Evolutionary conservation across 2,888 invertebrate species (phyloP).

Genomic region (Dascillus cervinus): DNA sequence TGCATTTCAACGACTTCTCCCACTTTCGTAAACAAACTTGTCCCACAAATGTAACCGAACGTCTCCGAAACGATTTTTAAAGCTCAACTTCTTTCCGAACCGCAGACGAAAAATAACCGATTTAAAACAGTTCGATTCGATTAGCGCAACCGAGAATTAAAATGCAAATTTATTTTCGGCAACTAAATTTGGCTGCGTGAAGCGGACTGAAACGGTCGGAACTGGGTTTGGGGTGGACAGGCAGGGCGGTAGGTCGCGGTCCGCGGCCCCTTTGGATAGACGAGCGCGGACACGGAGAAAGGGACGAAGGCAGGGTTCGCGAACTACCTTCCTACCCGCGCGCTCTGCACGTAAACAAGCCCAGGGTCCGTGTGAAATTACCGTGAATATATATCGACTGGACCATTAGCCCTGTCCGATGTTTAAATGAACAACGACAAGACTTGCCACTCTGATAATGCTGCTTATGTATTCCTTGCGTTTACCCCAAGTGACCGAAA

Average conservation of each 20-base stretch:
- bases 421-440: slow-evolving; percentile 29
- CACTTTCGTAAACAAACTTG: too few species aligned
- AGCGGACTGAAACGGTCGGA: slow-evolving; percentile 16
- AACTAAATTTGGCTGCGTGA: too few species aligned
- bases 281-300: slow-evolving; percentile 18
- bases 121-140: too few species aligned
- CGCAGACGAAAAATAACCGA: too few species aligned
- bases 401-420: slow-evolving; percentile 22
- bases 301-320: slow-evolving; percentile 25
- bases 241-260: slow-evolving; percentile 32
- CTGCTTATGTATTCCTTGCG: slow-evolving; percentile 17
- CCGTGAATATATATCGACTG: slow-evolving; percentile 26
- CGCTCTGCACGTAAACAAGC: slow-evolving; percentile 23
- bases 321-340: slow-evolving; percentile 28
- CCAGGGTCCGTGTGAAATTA: slow-evolving; percentile 30
- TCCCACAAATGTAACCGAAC: too few species aligned
- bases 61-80: too few species aligned
- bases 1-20: too few species aligned
- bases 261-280: slow-evolving; percentile 21
- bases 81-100: too few species aligned
- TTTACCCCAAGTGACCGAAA: slow-evolving; percentile 10
- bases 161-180: too few species aligned
- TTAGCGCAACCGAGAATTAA: too few species aligned
- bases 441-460: slow-evolving; percentile 22
- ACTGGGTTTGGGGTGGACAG: slow-evolving; percentile 28